phyloP scores from a whole-genome alignment of 2,797 vertebrate genomes.

The Falco biarmicus region DNA sequence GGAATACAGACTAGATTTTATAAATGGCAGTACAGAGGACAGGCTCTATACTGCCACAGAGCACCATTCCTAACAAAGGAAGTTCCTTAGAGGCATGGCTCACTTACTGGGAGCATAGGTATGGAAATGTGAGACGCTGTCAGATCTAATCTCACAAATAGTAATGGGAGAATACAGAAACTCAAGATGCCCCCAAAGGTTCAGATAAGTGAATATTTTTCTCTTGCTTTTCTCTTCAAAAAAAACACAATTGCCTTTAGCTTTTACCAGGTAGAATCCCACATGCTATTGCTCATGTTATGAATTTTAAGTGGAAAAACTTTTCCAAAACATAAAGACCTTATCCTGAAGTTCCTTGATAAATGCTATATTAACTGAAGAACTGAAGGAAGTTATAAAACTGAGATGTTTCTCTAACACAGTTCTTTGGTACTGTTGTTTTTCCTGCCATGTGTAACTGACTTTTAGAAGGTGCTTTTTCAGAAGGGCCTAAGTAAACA shows the following conservation, averaged over 20 bases:
- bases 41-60: background rate
- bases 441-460: background rate
- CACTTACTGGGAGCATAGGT: constrained; percentile 4
- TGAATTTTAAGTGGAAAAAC: constrained; percentile 9
- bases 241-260: constrained; percentile 8
- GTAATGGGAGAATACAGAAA: background rate
- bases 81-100: background rate
- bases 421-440: background rate
- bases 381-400: background rate
- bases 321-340: background rate
- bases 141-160: constrained; percentile 38
- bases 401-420: background rate
- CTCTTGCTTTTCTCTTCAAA: constrained; percentile 30
- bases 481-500: background rate
- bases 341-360: background rate
- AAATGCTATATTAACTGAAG: background rate
- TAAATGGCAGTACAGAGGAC: background rate
- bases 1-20: background rate
- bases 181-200: background rate
- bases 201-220: constrained; percentile 47
- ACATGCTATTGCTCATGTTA: background rate
- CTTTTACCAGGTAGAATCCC: constrained; percentile 24
- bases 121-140: background rate
- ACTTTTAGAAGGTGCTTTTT: background rate
- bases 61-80: background rate